Evolutionary conservation across 2,113 vertebrate genomes (phyloP), one percentile per base, ranked within the genome.

Genomic region (Myiozetetes cayanensis): DNA sequence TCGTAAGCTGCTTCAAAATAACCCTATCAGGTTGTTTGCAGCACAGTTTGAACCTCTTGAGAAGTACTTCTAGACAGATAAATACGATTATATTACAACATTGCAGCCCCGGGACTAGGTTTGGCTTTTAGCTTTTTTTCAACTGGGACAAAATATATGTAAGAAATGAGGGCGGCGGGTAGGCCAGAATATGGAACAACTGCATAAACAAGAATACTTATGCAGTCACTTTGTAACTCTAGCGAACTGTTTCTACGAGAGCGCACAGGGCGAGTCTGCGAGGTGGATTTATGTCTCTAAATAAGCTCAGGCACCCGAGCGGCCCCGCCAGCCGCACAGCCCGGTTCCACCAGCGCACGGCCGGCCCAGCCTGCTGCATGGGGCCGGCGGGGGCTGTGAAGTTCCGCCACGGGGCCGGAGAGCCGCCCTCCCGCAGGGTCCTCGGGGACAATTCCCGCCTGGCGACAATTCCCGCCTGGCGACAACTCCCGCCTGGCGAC

Each of bases 211-310:
- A 8, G 24, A 44, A 2, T 11, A 16, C 2, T 35, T 19, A 11
- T 0, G 3, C 4, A 17, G 3, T 18, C 4, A 1, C 18, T 4
- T 20, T 0, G 2, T 0, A 16, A 23, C 11, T 10, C 6, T 19
- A 25, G 19, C 0, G 1, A 44, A 16, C 11, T 2, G 17, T 7
- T 52, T n/a, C 37, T 12, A 4, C 5, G 8, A 1, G 12, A 3
- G 4, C 1, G 30, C 25, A 0, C 5, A 19, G 6, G 15, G 0
- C 1, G 46, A 1, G 24, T 5, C 16, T 5, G 43, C 6, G 12
- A 52, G 30, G 14, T 8, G 6, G 28, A 5, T 7, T 33, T 5
- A 2, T 0, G 9, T 2, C 12, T 9, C 6, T 0, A 3, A 9
- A 12, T 0, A 2, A 27, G 7, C 8, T 12, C 13, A 4, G 8